phyloP scores from a whole-genome alignment of 2,797 vertebrate species.

The Micromesistius poutassou region DNA sequence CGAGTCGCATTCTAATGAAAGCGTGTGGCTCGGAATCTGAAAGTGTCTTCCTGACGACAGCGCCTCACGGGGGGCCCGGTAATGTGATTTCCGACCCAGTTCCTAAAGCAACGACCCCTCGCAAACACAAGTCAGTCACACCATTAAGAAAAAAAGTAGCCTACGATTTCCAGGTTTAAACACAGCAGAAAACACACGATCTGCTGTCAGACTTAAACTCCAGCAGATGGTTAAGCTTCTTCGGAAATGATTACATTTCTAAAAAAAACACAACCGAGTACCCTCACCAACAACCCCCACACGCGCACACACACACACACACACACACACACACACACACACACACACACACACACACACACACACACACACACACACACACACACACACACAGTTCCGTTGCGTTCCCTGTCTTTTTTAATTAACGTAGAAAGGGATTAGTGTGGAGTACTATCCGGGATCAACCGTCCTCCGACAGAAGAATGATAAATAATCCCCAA shows the following conservation, averaged over 20 bases:
- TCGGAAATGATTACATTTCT: conserved; percentile 90
- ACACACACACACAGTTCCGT: conserved; percentile 70
- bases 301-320: background rate
- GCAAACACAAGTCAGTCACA: conserved; percentile 33
- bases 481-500: conserved; percentile 82
- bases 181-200: conserved; percentile 79
- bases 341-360: conserved; percentile 9
- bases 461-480: conserved; percentile 76
- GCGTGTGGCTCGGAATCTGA: conserved; percentile 49
- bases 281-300: conserved; percentile 41
- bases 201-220: conserved; percentile 86
- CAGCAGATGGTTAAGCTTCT: conserved; percentile 95
- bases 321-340: background rate
- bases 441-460: conserved; percentile 82
- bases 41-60: conserved; percentile 58
- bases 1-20: conserved; percentile 69
- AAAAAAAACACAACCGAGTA: conserved; percentile 68
- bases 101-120: conserved; percentile 9
- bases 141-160: conserved; percentile 56
- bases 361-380: background rate
- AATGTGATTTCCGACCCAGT: background rate
- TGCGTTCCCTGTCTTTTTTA: conserved; percentile 87
- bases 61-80: background rate
- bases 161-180: conserved; percentile 78
- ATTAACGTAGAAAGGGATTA: conserved; percentile 91